Percentiles rank a stretch among this genome's conserved stretches.
Evolutionary conservation across 2,113 vertebrate species (phyloP).

Genomic region (Polypterus bichir): DNA sequence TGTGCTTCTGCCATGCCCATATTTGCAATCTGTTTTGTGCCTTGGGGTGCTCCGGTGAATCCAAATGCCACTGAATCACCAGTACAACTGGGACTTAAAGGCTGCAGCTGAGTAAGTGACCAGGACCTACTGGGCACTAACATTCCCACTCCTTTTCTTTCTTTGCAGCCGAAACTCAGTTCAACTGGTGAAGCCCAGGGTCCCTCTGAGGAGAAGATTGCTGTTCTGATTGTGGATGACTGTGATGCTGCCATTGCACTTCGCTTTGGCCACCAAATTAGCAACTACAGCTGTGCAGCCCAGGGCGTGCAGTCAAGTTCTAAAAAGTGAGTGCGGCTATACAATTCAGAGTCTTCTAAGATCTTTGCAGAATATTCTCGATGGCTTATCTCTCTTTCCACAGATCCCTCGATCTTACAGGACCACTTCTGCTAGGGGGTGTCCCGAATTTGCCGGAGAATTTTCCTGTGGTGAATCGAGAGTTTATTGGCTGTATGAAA

Average conservation of each 20-base stretch:
- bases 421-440: slow-evolving; percentile 86
- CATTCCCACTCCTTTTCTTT: neutral
- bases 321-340: slow-evolving; percentile 85
- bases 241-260: slow-evolving; percentile 81
- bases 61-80: too few relatives aligned
- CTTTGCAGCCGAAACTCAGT: slow-evolving; percentile 70
- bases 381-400: slow-evolving; percentile 12
- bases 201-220: slow-evolving; percentile 91
- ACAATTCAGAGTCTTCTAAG: too few relatives aligned
- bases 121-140: too few relatives aligned
- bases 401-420: slow-evolving; percentile 92
- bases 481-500: slow-evolving; percentile 92
- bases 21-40: too few relatives aligned
- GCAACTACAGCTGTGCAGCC: slow-evolving; percentile 90
- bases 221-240: slow-evolving; percentile 81
- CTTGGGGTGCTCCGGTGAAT: too few relatives aligned
- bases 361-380: neutral
- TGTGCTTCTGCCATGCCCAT: slow-evolving; percentile 2
- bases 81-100: too few relatives aligned
- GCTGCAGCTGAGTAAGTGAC: too few relatives aligned
- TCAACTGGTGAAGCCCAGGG: slow-evolving; percentile 75
- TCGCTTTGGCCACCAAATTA: slow-evolving; percentile 74
- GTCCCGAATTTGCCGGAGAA: slow-evolving; percentile 92
- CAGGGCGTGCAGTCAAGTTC: slow-evolving; percentile 88
- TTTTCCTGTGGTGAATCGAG: slow-evolving; percentile 77